phyloP scores from a whole-genome alignment of 2,797 vertebrate genomes.

The Nothura maculosa region DNA sequence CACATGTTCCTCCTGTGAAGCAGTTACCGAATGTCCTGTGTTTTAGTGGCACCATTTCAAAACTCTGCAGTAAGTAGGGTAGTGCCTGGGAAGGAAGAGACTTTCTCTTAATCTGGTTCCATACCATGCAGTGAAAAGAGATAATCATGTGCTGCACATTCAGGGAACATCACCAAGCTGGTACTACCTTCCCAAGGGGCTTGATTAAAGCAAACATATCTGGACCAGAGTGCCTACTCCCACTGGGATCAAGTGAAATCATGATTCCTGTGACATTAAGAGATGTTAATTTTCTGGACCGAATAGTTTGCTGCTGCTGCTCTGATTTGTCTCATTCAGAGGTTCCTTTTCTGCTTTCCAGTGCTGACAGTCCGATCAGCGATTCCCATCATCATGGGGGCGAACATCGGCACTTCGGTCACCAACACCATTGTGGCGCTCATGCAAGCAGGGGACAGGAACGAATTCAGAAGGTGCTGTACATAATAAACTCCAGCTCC shows the following conservation, averaged over 20 bases:
- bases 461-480: conserved; percentile 94
- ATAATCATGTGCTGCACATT: not conserved
- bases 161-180: not conserved
- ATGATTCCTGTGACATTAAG: not conserved
- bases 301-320: not conserved
- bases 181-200: rapidly evolving
- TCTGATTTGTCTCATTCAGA: not conserved
- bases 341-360: conserved; percentile 67
- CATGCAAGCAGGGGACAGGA: conserved; percentile 95
- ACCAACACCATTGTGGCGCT: conserved; percentile 97
- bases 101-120: not conserved
- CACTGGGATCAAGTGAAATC: not conserved
- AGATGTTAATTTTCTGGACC: not conserved
- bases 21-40: not conserved
- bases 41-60: not conserved
- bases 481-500: not conserved
- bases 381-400: conserved; percentile 97
- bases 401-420: conserved; percentile 97
- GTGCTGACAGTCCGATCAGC: conserved; percentile 90
- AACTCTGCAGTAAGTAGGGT: not conserved
- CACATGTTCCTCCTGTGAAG: not conserved
- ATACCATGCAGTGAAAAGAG: not conserved
- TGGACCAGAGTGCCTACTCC: not conserved
- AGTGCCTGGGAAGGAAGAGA: not conserved
- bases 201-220: not conserved